Base-by-base conservation (phyloP, 1,140 invertebrate species). In the Drosophila punjabiensis region DNA sequence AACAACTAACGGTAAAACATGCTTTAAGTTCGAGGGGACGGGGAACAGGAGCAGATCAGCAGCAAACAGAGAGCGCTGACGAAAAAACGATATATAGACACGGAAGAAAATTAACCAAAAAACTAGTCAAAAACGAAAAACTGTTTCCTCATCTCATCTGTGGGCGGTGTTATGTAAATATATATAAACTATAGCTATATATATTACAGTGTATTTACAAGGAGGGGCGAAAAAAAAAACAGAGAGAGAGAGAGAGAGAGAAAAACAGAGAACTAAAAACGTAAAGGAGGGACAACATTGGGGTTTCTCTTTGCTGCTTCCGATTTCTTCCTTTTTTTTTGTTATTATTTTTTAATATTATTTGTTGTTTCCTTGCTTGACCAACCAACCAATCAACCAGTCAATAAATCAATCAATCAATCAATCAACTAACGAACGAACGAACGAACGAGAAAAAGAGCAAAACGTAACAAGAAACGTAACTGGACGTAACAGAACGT, bases 241-340 rank as follows among this genome's bases (percentile, higher is more conserved):
- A 47, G 1, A 67, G 10, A 20, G 18, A 45, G 18, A 45, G n/a
- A 18, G 43, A 68, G 52, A 78, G 47, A 65, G 60, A 69, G 37
- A 56, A 39, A 74, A 60, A 69, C 50, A 61, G 59, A 61, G 45
- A 24, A 35, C 8, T 41, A 61, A 48, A 77, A 74, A 64, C 74
- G 24, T 60, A 73, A 79, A 76, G 84, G 83, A 92, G 87, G 91
- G 87, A 92, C 91, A 82, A 88, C 84, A 92, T 88, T 78, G 82
- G 73, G 66, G 71, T 79, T 71, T 71, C 50, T 50, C 37, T 71
- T 71, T 65, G 53, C 74, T 59, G 70, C 65, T 65, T 82, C 47
- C 73, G 64, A 71, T 48, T 48, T 67, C 43, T 67, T 37, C 41
- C 41, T 45, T 74, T 35, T 18, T 18, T 71, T 33, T 45, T 16